Base-by-base conservation (phyloP, 2,113 vertebrate species). In the Pyxicephalus adspersus region DNA sequence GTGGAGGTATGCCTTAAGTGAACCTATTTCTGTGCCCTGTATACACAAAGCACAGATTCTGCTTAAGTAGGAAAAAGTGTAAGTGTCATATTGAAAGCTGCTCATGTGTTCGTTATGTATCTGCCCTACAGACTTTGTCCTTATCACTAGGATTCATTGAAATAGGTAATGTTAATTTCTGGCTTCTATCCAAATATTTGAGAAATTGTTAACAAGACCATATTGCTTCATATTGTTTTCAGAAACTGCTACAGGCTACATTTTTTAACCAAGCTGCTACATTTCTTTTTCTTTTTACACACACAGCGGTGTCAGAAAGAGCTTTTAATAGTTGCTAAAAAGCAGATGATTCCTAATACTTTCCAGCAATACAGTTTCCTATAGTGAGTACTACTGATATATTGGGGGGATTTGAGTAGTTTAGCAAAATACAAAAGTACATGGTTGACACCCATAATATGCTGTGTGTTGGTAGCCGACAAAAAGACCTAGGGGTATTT, bases 301-400 rank as follows among this genome's bases (percentile, higher is more conserved):
- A 72, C 55, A 29, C 51, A 72, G 51, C 68, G 55, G 28, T 55
- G 68, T 55, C 68, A 71, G 45, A 26, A 72, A 72, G 19, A 20
- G 19, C 26, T 26, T 23, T 70, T 29, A 72, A 72, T 55, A 55
- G 29, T 13, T 23, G 45, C 67, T 72, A n/a, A 72, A 72, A 50
- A 28, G 26, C 18, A 16, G 51, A 72, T 29, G 25, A 72, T 72
- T 72, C 29, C 50, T 54, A 52, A n/a, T 25, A 52, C 50, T 5
- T 51, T 45, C 38, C 38, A 45, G 38, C 15, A 45, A 13, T 45
- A 3, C 8, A 45, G 38, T 45, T 6, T 15, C 8, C 11, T 45
- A 13, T 8, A 13, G 38, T 45, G 38, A 45, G 38, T 38, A 38
- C 34, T 38, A 38, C 34, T 38, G 34, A 5, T 45, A 13, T 45